Conservation (phyloP, 2,113 vertebrate species). For the Oryctolagus cuniculus region DNA sequence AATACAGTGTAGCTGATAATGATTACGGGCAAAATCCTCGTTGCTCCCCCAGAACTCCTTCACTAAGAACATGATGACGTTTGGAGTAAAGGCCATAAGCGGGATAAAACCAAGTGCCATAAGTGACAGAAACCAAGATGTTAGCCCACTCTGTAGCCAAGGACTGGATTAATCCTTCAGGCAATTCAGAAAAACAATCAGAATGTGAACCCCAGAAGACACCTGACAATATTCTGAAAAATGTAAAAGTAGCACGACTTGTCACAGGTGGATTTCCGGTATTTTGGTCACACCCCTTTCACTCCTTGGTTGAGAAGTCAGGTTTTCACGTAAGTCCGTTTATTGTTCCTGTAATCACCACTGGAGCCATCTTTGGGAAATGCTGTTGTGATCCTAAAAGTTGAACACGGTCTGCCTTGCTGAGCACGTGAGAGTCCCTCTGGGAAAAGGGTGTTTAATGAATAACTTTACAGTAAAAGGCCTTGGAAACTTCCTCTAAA, state of each 20-base stretch:
- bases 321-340: not conserved
- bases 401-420: conserved; percentile 56
- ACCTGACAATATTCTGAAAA: conserved; percentile 10
- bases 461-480: conserved; percentile 80
- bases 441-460: conserved; percentile 83
- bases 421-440: conserved; percentile 65
- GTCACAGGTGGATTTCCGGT: not conserved
- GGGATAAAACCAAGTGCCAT: not conserved
- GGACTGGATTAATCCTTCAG: conserved; percentile 58
- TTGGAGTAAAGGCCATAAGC: conserved; percentile 61
- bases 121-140: conserved; percentile 61
- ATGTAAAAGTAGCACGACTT: not conserved
- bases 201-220: not conserved
- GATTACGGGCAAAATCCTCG: conserved; percentile 75
- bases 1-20: conserved; percentile 82
- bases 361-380: not conserved
- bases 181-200: conserved; percentile 36
- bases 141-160: not conserved
- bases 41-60: conserved; percentile 82
- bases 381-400: conserved; percentile 9
- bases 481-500: conserved; percentile 81
- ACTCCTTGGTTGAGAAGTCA: not conserved
- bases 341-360: conserved; percentile 24
- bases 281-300: not conserved
- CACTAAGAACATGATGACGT: conserved; percentile 63